Conservation (phyloP, 1,140 invertebrate species). For the Ips typographus region DNA sequence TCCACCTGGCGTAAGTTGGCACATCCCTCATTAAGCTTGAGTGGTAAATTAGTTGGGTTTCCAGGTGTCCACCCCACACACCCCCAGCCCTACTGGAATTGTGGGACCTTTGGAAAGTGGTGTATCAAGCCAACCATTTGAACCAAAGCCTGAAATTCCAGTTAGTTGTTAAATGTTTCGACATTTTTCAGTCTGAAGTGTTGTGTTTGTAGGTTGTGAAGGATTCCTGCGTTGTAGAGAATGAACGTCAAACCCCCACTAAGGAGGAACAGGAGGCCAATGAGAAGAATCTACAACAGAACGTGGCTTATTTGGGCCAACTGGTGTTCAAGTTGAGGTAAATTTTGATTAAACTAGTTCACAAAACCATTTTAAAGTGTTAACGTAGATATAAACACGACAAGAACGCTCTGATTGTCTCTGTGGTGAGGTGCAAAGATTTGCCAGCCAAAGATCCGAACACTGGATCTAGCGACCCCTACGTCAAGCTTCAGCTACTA, state of each 20-base stretch:
- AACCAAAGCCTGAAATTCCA: slow-evolving; percentile 50
- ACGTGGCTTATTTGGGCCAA: slow-evolving; percentile 69
- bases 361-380: not conserved
- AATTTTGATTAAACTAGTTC: not conserved
- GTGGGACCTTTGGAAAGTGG: slow-evolving; percentile 50
- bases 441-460: slow-evolving; percentile 78
- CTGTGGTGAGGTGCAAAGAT: slow-evolving; percentile 83
- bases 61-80: slow-evolving; percentile 49
- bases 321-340: slow-evolving; percentile 82
- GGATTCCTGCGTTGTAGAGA: slow-evolving; percentile 55
- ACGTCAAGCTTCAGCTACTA: slow-evolving; percentile 90
- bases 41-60: slow-evolving; percentile 1
- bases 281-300: slow-evolving; percentile 62
- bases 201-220: slow-evolving; percentile 48
- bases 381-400: slow-evolving; percentile 75
- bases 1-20: slow-evolving; percentile 53
- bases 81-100: slow-evolving; percentile 49
- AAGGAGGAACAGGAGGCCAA: slow-evolving; percentile 64
- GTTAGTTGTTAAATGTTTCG: slow-evolving; percentile 41
- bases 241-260: slow-evolving; percentile 55
- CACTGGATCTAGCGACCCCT: slow-evolving; percentile 75
- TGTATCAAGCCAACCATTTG: slow-evolving; percentile 44
- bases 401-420: slow-evolving; percentile 87
- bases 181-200: not conserved
- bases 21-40: not conserved